Evolutionary conservation across 2,888 invertebrate genomes (phyloP), one percentile per base, ranked within the genome.

Genomic region (Xanthorhoe designata): DNA sequence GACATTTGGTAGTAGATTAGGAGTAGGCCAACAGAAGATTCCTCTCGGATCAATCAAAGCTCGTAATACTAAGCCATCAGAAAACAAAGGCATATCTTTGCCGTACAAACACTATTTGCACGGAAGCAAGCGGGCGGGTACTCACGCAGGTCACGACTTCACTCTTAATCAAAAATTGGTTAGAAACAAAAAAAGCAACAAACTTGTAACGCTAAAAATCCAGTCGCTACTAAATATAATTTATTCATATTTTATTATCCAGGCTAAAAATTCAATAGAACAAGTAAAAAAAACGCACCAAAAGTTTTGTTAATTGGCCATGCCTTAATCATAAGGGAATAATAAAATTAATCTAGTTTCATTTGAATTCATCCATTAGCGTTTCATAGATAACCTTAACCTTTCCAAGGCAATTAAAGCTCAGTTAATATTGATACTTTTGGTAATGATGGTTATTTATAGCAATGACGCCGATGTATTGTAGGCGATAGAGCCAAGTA

Each of bases 151-250:
- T 91, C 91, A 89, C 90, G 89, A 91, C 81, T 87, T 78, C 84
- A 87, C 83, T 87, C 85, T 87, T 89, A 90, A 91, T 90, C 83
- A 86, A 87, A 90, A 88, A 89, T 89, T 89, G 88, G 89, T 89
- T 89, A 88, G 83, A 77, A 72, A 78, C 77, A 88, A 89, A 87
- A 88, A 24, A 87, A 84, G 8, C 77, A 79, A 75, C 79, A 81
- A 76, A 83, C 79, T 79, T 78, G 80, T 80, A 76, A 71, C 74
- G 61, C 68, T 63, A 76, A 88, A 89, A 85, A 88, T 81, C 84
- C 79, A 85, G 83, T 82, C 80, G 74, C 83, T 82, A 88, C 88
- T 85, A 87, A 79, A 82, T 79, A 82, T 89, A 90, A 91, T 89
- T 85, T 89, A 91, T 91, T 90, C 88, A 87, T 74, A 76, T 81